Evolutionary conservation across 1,140 invertebrate genomes (phyloP).

Genomic region (Drosophila saltans): DNA sequence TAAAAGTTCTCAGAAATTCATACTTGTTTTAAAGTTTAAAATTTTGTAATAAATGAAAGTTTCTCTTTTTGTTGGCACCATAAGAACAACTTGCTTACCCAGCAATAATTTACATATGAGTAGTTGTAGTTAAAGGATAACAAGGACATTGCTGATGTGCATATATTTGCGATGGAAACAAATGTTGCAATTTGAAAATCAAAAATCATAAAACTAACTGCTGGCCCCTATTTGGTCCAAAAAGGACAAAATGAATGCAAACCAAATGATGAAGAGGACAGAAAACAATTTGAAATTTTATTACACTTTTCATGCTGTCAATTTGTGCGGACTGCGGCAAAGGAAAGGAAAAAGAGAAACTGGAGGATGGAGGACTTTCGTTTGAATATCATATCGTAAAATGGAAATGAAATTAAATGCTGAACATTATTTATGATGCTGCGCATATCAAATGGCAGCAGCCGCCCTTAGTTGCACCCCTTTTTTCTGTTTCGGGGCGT

Average conservation of each 20-base stretch:
- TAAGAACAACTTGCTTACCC: neutral
- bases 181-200: conserved; percentile 58
- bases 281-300: conserved; percentile 81
- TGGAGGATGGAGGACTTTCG: conserved; percentile 24
- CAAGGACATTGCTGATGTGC: conserved; percentile 1
- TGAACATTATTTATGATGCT: conserved; percentile 81
- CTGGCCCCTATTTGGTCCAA: conserved; percentile 35
- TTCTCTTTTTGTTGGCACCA: neutral
- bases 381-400: conserved; percentile 76
- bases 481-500: conserved; percentile 17
- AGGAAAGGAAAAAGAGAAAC: conserved; percentile 1
- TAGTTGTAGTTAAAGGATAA: neutral
- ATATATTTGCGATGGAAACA: conserved; percentile 22
- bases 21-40: no score
- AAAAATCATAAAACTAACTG: conserved; percentile 72
- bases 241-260: conserved; percentile 55
- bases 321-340: conserved; percentile 46
- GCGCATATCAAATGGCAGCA: conserved; percentile 74
- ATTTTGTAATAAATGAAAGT: no score
- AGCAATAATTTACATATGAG: neutral
- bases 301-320: conserved; percentile 77
- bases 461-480: conserved; percentile 47
- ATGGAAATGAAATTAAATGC: conserved; percentile 82
- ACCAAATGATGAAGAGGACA: conserved; percentile 64
- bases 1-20: no score